Evolutionary conservation across 2,113 vertebrate genomes (phyloP), one percentile per base, ranked within the genome.

Genomic region (Xenopus tropicalis): DNA sequence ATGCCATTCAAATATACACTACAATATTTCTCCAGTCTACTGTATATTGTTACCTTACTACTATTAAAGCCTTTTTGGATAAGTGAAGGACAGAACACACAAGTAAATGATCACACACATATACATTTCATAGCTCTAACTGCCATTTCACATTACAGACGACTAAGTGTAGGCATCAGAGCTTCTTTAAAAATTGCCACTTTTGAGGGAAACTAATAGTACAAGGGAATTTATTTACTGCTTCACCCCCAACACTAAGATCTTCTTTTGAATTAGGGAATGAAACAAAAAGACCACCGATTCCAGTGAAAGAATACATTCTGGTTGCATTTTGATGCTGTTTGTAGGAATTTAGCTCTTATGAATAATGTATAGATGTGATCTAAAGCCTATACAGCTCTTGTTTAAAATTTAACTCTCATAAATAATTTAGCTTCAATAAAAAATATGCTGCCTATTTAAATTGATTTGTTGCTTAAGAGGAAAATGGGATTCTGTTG

Each of bases 341-440:
- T 52, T 68, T 62, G 46, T 69, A 75, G 46, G 48, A 62, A 69
- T 75, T 63, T 69, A 20, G 46, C 23, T 43, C 20, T 24, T 44
- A 69, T 75, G 58, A 75, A 75, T 75, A 75, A 75, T 62, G 58
- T 20, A 75, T 69, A 4, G 16, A 62, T 75, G 54, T 69, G 67
- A 75, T 75, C 64, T 69, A 69, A 69, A 75, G 58, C 66, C 24
- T 75, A 75, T 69, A 75, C 48, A 54, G 66, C 66, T 62, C 66
- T 75, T 75, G 58, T 69, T 75, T 75, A 75, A 75, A 75, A 75
- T 75, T 54, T 75, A 75, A 69, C 73, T 29, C 58, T 57, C 19
- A 62, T 75, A 75, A 69, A 75, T 69, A 69, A 69, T 75, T 75
- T 69, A 75, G 22, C 57, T 43, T 75, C 66, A 69, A 75, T 69